Base-by-base conservation (phyloP, 2,113 vertebrate species). In the Gasterosteus nipponicus region DNA sequence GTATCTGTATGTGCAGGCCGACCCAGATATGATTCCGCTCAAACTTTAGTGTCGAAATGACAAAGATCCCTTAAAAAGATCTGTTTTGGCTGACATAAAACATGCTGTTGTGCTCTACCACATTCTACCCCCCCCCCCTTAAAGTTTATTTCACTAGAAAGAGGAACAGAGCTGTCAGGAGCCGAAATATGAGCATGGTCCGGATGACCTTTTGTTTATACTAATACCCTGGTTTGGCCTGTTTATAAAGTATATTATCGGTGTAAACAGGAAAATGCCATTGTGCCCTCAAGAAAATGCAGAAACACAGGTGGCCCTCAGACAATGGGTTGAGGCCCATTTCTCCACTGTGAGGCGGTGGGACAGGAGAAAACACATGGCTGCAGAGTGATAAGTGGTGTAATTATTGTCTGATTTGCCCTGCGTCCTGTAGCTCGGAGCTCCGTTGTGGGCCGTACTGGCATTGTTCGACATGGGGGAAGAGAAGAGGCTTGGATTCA, bases 21-120 rank as follows among this genome's bases (percentile, higher is more conserved):
- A 68, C 75, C 31, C 44, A 41, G 76, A 61, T 72, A 73, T 82
- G 73, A 68, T 76, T 87, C 56, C 81, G 73, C 64, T 90, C 79
- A 77, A 77, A 78, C 73, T 57, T 79, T 73, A 86, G 76, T 85
- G 84, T 89, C 80, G 76, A 86, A 81, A 83, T 86, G 75, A 64
- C 64, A 73, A 80, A 85, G 86, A 91, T 87, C 84, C 83, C 79
- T 82, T 72, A 75, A 75, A 79, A 77, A 72, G 81, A 81, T 86
- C 65, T 71, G 76, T 69, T 78, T 56, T 74, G 58, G 77, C 78
- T 91, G 90, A 86, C 78, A 90, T 83, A 87, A 87, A 89, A 89
- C 77, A 66, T 79, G 77, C 69, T 59, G 39, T 51, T 71, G 69
- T 72, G 61, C 64, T 61, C 69, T 73, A 51, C 60, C 69, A 67